Percentiles rank a stretch among this genome's conserved stretches.
Evolutionary conservation across 1,140 invertebrate genomes (phyloP).

Genomic region (Samia ricini): DNA sequence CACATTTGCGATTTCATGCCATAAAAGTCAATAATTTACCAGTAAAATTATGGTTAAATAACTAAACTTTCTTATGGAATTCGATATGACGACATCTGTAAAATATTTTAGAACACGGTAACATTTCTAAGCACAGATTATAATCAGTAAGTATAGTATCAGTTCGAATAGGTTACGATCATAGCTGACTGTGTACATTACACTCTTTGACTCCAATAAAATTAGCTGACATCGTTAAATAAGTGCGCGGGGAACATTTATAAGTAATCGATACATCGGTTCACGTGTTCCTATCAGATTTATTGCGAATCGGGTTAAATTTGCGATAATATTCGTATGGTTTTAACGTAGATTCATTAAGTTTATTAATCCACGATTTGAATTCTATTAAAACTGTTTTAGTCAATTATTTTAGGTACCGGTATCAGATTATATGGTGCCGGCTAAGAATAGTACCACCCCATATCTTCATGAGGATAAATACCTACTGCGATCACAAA

Average conservation of each 20-base stretch:
- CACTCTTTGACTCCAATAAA: constrained; percentile 41
- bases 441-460: too few species aligned
- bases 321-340: constrained; percentile 11
- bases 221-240: constrained; percentile 62
- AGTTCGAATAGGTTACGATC: not conserved
- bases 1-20: too few species aligned
- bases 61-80: too few species aligned
- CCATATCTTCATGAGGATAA: too few species aligned
- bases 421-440: too few species aligned
- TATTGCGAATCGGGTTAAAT: constrained; percentile 14
- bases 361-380: constrained; percentile 9
- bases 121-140: constrained; percentile 27
- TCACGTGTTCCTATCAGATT: constrained; percentile 42
- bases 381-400: not conserved
- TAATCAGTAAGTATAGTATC: constrained; percentile 33
- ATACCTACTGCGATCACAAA: too few species aligned
- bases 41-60: too few species aligned
- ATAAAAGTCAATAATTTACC: too few species aligned
- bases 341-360: constrained; percentile 15
- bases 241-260: constrained; percentile 55
- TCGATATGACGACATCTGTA: constrained; percentile 37
- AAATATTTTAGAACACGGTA: constrained; percentile 10
- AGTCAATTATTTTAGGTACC: not conserved
- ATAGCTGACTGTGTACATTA: not conserved
- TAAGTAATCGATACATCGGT: constrained; percentile 66